A percentile compares a stretch with the other conserved stretches of the same genome.
Evolutionary conservation across 2,797 vertebrate species (phyloP).

Genomic region (Rhinoraja longicauda): DNA sequence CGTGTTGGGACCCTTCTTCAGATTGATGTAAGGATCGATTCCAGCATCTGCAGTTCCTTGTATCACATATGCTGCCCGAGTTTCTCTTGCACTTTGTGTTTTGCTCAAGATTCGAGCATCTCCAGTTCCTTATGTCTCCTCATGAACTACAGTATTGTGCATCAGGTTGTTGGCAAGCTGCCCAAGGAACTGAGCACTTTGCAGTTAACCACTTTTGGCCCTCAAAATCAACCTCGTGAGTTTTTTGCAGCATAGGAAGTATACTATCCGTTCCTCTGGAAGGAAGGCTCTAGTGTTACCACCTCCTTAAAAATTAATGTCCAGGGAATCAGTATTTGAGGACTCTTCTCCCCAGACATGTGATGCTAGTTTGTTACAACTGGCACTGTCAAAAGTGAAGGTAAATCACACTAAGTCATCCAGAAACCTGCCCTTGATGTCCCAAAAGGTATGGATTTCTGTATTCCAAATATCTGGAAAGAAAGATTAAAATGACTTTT

Average conservation of each 20-base stretch:
- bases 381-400: not conserved
- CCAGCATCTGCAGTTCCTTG: too few species aligned
- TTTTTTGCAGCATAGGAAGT: not conserved
- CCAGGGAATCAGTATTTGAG: not conserved
- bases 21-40: too few species aligned
- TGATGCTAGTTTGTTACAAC: not conserved
- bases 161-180: not conserved
- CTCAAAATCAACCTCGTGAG: not conserved
- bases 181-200: not conserved
- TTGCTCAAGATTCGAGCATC: too few species aligned
- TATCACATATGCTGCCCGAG: too few species aligned
- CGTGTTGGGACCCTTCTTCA: too few species aligned
- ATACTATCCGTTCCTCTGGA: not conserved
- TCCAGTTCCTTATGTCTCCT: too few species aligned
- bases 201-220: not conserved
- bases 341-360: not conserved
- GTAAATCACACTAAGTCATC: not conserved
- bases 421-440: not conserved
- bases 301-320: too few species aligned
- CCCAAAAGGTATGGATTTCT: not conserved
- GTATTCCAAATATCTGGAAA: not conserved
- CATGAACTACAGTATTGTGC: not conserved
- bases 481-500: not conserved
- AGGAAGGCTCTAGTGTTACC: not conserved
- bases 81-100: too few species aligned